A percentile compares a stretch with the other conserved stretches of the same genome.
phyloP scores from a whole-genome alignment of 2,113 vertebrate genomes.

The Atrichornis clamosus region DNA sequence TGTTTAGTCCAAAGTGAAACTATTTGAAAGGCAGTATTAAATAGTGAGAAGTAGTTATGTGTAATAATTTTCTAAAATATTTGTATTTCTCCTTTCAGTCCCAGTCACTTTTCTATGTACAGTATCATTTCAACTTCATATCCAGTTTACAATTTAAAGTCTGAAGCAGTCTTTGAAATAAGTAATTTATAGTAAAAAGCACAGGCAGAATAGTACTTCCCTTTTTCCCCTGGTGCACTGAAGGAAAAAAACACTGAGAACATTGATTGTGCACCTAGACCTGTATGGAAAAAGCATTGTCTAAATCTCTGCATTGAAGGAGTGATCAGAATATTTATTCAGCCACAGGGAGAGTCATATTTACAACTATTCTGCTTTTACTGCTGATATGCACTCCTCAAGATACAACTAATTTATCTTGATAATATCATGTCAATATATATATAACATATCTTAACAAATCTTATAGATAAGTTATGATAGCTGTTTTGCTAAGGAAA shows the following conservation, averaged over 20 bases:
- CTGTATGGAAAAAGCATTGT: not conserved
- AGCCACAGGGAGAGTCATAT: not conserved
- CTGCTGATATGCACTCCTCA: not conserved
- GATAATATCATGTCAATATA: not conserved
- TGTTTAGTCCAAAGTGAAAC: not conserved
- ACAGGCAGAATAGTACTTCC: not conserved
- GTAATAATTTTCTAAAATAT: not conserved
- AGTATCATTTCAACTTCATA: not conserved
- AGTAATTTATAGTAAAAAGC: not conserved
- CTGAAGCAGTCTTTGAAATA: not conserved
- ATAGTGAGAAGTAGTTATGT: not conserved
- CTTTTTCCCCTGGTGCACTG: not conserved
- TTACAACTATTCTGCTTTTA: not conserved
- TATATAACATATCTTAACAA: not conserved
- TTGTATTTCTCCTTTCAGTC: not conserved
- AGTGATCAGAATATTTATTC: not conserved
- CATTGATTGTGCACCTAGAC: not conserved
- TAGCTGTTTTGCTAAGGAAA: not conserved
- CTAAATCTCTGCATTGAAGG: not conserved
- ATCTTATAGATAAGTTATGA: not conserved
- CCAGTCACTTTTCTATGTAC: not conserved
- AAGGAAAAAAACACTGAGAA: not conserved
- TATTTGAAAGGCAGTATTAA: constrained; percentile 15
- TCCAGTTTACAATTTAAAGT: not conserved
- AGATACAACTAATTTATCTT: not conserved